A percentile compares a stretch with the other conserved stretches of the same genome.
Evolutionary conservation across 1,140 invertebrate genomes (phyloP).

Genomic region (Drosophila nasuta): DNA sequence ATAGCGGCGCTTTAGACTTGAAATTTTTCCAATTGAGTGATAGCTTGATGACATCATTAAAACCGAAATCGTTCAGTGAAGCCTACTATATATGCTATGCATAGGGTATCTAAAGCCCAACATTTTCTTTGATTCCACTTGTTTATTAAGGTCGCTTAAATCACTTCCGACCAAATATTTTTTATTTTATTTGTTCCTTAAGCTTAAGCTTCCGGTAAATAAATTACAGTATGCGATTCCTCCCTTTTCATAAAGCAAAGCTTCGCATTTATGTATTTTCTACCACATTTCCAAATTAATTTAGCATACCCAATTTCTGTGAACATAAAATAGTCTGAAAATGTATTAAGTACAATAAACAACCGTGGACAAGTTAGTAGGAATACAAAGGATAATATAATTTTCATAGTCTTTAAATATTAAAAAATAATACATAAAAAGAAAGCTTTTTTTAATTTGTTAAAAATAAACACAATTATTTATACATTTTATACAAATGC

Average conservation of each 20-base stretch:
- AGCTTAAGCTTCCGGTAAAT: slow-evolving; percentile 16
- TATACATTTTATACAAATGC: too few relatives aligned
- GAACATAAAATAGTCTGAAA: background rate
- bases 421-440: too few relatives aligned
- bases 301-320: slow-evolving; percentile 13
- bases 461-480: too few relatives aligned
- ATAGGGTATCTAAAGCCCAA: slow-evolving; percentile 2
- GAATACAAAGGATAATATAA: too few relatives aligned
- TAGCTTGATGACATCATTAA: slow-evolving; percentile 22
- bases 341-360: background rate
- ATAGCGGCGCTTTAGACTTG: background rate
- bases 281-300: slow-evolving; percentile 9
- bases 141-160: slow-evolving; percentile 24
- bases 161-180: slow-evolving; percentile 21
- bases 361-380: too few relatives aligned
- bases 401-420: too few relatives aligned
- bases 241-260: slow-evolving; percentile 2
- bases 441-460: too few relatives aligned
- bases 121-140: background rate
- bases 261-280: background rate
- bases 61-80: background rate
- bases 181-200: slow-evolving; percentile 16
- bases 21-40: slow-evolving; percentile 19
- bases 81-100: background rate
- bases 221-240: slow-evolving; percentile 24